Evolutionary conservation across 2,888 invertebrate species (phyloP).

Genomic region (Herminia tarsipennalis): DNA sequence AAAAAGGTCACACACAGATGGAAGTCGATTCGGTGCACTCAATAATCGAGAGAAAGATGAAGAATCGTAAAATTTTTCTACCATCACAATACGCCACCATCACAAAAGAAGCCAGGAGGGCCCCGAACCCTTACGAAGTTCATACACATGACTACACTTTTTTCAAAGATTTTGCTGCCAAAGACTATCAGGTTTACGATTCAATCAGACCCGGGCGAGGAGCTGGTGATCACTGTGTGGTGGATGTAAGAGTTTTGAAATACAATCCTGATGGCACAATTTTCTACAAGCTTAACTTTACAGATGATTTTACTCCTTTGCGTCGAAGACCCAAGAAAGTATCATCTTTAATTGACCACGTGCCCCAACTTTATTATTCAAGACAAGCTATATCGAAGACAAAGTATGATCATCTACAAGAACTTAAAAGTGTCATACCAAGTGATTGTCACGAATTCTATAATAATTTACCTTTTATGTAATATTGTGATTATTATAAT

Average conservation of each 20-base stretch:
- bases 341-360: slow-evolving; percentile 5
- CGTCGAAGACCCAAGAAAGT: slow-evolving; percentile 22
- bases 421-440: slow-evolving; percentile 27
- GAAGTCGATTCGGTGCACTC: slow-evolving; percentile 50
- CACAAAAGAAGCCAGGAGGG: slow-evolving; percentile 4
- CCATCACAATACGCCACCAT: slow-evolving; percentile 8
- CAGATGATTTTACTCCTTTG: slow-evolving; percentile 14
- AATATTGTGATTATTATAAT: slow-evolving; percentile 5
- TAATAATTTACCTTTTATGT: slow-evolving; percentile 18
- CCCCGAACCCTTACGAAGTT: neutral
- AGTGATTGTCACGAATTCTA: slow-evolving; percentile 25
- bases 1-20: slow-evolving; percentile 44
- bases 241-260: slow-evolving; percentile 20
- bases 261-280: slow-evolving; percentile 20
- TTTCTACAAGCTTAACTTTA: slow-evolving; percentile 15
- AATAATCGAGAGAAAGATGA: slow-evolving; percentile 52
- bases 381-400: slow-evolving; percentile 17
- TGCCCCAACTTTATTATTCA: slow-evolving; percentile 12
- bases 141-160: neutral
- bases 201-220: slow-evolving; percentile 7
- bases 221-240: slow-evolving; percentile 22
- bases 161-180: slow-evolving; percentile 2
- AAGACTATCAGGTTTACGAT: slow-evolving; percentile 3
- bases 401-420: slow-evolving; percentile 22
- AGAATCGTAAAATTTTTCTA: slow-evolving; percentile 32